phyloP scores from a whole-genome alignment of 2,797 vertebrate genomes.

The Phrynocephalus forsythii region DNA sequence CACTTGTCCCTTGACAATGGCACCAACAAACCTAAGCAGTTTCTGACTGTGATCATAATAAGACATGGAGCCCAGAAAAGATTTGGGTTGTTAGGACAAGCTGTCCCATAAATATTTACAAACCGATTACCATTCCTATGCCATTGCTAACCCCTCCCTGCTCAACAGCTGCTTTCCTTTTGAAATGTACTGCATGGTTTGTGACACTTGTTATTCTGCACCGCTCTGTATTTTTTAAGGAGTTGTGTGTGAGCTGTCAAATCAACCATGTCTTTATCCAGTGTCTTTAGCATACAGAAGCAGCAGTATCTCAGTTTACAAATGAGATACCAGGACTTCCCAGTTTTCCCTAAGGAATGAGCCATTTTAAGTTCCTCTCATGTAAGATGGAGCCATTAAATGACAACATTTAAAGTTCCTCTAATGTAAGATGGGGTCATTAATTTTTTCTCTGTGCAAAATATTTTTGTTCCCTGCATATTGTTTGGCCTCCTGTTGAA shows the following conservation, averaged over 20 bases:
- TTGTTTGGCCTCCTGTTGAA: neutral
- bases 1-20: constrained; percentile 18
- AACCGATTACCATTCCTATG: constrained; percentile 30
- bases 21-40: neutral
- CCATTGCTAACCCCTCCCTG: neutral
- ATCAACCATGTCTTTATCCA: constrained; percentile 18
- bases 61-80: constrained; percentile 26
- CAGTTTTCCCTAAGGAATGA: accelerated
- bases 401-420: constrained; percentile 20
- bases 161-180: constrained; percentile 38
- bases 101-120: accelerated
- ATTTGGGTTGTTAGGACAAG: neutral
- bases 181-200: constrained; percentile 41
- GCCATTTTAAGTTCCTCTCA: constrained; percentile 16
- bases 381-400: neutral
- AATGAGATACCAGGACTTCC: neutral
- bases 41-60: constrained; percentile 37
- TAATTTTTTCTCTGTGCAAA: neutral
- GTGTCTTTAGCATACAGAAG: constrained; percentile 12
- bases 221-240: constrained; percentile 20
- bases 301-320: constrained; percentile 7
- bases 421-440: neutral
- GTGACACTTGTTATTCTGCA: constrained; percentile 46
- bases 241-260: constrained; percentile 36
- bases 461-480: neutral